phyloP scores from a whole-genome alignment of 2,888 invertebrate genomes.

The Archaeoteleia sp. region DNA sequence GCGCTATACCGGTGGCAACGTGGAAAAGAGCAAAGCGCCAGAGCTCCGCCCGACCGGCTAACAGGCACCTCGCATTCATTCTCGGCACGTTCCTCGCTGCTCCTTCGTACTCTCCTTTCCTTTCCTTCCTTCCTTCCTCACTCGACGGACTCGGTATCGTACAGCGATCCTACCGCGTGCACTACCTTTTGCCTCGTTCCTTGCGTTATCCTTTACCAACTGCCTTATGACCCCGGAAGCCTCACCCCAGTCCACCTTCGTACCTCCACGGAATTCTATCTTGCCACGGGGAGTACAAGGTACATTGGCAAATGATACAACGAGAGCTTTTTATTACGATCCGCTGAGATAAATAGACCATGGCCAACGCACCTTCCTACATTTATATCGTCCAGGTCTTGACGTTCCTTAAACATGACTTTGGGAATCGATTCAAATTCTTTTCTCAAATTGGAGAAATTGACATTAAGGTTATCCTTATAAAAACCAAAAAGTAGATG shows the following conservation, averaged over 20 bases:
- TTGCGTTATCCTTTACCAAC: conserved; percentile 37
- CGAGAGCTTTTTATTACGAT: conserved; percentile 28
- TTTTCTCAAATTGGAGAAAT: too few relatives aligned
- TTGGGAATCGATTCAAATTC: too few relatives aligned
- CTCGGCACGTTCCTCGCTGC: conserved; percentile 65
- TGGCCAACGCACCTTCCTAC: conserved; percentile 11
- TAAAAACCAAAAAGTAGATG: too few relatives aligned
- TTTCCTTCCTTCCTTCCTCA: conserved; percentile 64
- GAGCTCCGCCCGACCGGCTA: conserved; percentile 61
- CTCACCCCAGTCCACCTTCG: conserved; percentile 25
- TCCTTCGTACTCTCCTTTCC: conserved; percentile 56
- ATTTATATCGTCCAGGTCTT: conserved; percentile 27
- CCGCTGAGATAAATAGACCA: conserved; percentile 31
- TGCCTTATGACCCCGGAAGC: conserved; percentile 21
- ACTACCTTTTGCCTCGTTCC: conserved; percentile 31
- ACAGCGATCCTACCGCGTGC: conserved; percentile 30
- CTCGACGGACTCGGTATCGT: conserved; percentile 21
- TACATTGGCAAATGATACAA: conserved; percentile 38
- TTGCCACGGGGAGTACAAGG: conserved; percentile 10
- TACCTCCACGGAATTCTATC: conserved; percentile 7
- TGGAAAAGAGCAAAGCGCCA: conserved; percentile 48
- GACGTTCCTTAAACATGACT: conserved; percentile 3
- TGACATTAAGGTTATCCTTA: too few relatives aligned
- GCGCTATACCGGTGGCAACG: conserved; percentile 20
- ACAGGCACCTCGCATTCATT: conserved; percentile 64